A percentile compares a stretch with the other conserved stretches of the same genome.
These are phyloP conservation scores for Tetrapedia diversipes DNA, from an alignment of 2,888 invertebrate species.

Conservation along the genomic window DNA sequence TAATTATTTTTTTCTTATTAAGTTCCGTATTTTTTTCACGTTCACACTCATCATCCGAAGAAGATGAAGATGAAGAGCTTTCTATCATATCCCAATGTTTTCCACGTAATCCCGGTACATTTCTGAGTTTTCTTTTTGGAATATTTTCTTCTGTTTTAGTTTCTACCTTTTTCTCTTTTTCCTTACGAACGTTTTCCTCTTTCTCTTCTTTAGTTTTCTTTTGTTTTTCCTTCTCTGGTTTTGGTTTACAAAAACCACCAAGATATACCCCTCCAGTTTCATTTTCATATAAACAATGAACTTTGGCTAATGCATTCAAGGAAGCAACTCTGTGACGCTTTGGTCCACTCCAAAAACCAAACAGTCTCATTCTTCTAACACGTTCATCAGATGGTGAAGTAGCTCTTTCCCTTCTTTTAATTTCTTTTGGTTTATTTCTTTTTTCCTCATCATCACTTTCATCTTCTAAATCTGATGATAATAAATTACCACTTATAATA, in stretches of 20 bases:
- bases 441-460: constrained; percentile 59
- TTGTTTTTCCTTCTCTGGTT: constrained; percentile 80
- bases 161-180: constrained; percentile 70
- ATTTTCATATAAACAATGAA: constrained; percentile 95
- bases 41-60: constrained; percentile 76
- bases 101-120: constrained; percentile 89
- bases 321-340: constrained; percentile 94
- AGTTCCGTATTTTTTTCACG: constrained; percentile 74
- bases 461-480: constrained; percentile 55
- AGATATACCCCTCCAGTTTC: constrained; percentile 90
- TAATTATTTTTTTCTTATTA: constrained; percentile 77
- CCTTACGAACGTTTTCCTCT: constrained; percentile 63
- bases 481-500: constrained; percentile 42
- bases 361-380: constrained; percentile 85
- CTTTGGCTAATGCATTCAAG: constrained; percentile 94
- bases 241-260: constrained; percentile 85
- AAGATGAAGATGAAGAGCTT: constrained; percentile 84
- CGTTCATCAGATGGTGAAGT: constrained; percentile 77
- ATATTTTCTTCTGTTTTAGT: constrained; percentile 69
- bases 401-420: constrained; percentile 69
- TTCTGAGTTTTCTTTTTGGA: constrained; percentile 87
- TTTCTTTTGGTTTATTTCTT: constrained; percentile 49
- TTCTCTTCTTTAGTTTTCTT: constrained; percentile 70
- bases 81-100: constrained; percentile 94
- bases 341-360: constrained; percentile 90